Evolutionary conservation across 2,797 vertebrate species (phyloP).

Genomic region (Pteropus rufus): DNA sequence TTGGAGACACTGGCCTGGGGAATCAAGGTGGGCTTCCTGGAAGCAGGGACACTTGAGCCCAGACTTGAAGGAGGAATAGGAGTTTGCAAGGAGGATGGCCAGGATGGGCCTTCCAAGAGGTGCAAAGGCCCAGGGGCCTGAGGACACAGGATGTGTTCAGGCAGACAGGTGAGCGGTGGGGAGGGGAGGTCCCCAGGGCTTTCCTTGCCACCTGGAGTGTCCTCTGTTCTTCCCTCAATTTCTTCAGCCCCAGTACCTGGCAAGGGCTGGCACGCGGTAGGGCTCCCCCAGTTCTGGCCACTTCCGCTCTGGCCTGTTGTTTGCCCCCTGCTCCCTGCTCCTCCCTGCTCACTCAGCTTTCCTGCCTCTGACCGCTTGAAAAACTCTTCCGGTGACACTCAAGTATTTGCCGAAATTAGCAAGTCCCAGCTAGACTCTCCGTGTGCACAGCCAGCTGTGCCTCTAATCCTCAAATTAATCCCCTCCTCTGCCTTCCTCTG

Average conservation of each 20-base stretch:
- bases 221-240: not conserved
- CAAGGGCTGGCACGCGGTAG: not conserved
- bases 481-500: not conserved
- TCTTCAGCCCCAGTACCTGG: not conserved
- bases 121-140: not conserved
- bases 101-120: not conserved
- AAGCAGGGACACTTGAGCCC: not conserved
- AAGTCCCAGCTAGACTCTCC: not conserved
- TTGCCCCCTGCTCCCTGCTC: not conserved
- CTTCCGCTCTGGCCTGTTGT: not conserved
- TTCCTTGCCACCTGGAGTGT: not conserved
- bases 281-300: not conserved
- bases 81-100: not conserved
- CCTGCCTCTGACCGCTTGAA: not conserved
- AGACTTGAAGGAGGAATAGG: not conserved
- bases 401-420: not conserved
- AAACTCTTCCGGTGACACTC: not conserved
- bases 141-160: not conserved
- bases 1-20: not conserved
- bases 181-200: fast-evolving
- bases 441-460: not conserved
- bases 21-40: not conserved
- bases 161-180: too few species aligned
- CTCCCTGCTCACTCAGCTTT: not conserved
- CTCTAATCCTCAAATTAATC: not conserved